A percentile compares a stretch with the other conserved stretches of the same genome.
These are phyloP conservation scores for Bubo bubo DNA, from an alignment of 2,113 vertebrate genomes.

Conservation along the genomic window DNA sequence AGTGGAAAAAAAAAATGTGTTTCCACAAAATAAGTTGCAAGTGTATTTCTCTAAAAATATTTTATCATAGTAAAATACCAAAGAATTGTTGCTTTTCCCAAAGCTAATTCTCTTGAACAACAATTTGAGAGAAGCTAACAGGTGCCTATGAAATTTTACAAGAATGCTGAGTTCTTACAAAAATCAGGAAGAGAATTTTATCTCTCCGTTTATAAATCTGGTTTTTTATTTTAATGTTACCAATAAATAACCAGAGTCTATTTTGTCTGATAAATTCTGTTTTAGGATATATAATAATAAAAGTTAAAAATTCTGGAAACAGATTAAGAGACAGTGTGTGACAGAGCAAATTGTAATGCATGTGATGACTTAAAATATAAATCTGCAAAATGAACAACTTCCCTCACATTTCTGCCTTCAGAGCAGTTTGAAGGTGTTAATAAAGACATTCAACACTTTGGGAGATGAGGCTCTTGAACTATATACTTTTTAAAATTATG, in stretches of 20 bases:
- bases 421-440: neutral
- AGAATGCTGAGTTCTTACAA: neutral
- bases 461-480: neutral
- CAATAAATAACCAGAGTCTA: neutral
- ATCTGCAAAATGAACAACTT: neutral
- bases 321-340: neutral
- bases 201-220: neutral
- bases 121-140: neutral
- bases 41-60: neutral
- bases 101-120: neutral
- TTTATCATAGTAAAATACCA: neutral
- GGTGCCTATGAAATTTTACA: neutral
- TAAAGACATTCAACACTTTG: neutral
- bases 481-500: neutral
- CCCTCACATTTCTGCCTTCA: neutral
- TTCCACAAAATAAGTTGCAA: neutral
- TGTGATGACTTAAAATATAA: neutral
- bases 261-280: neutral
- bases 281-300: neutral
- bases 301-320: neutral
- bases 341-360: neutral
- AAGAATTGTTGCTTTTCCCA: neutral
- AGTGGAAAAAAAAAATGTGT: neutral
- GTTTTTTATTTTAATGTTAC: neutral
- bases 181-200: neutral